Evolutionary conservation across 1,140 invertebrate species (phyloP).

Genomic region (Trinorchestia longiramus): DNA sequence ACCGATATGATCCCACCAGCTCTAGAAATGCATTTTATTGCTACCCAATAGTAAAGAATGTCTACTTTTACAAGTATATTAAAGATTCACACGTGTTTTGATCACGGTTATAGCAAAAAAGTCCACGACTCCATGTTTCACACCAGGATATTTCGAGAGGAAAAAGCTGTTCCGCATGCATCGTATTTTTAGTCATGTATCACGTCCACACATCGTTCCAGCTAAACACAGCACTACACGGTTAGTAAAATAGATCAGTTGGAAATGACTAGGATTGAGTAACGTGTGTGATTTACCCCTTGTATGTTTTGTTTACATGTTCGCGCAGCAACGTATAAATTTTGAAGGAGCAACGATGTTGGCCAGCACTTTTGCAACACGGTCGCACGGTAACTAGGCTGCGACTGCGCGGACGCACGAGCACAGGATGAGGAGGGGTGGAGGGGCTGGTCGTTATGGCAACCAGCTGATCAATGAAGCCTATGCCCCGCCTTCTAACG

Average conservation of each 20-base stretch:
- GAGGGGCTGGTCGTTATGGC: slow-evolving; percentile 4
- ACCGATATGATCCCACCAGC: not conserved
- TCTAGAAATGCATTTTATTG: not conserved
- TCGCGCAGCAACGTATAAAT: not conserved
- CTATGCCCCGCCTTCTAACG: slow-evolving; percentile 6
- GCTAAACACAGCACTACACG: not conserved
- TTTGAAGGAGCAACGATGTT: not conserved
- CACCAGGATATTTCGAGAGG: not conserved
- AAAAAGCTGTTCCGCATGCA: not conserved
- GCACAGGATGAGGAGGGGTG: not conserved
- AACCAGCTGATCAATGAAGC: slow-evolving; percentile 45
- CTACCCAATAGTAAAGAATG: not conserved
- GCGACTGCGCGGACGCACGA: slow-evolving; percentile 41
- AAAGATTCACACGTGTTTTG: not conserved
- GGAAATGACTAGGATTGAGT: not conserved
- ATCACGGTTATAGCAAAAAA: not conserved
- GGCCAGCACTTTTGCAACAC: not conserved
- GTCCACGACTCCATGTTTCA: not conserved
- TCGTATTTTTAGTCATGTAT: not conserved
- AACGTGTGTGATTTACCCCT: not conserved
- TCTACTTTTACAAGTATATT: not conserved
- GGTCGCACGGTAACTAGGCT: not conserved
- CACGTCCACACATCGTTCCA: not conserved
- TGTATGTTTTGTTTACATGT: not conserved
- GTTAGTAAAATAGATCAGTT: not conserved